Evolutionary conservation across 2,113 vertebrate genomes (phyloP), one percentile per base, ranked within the genome.

Genomic region (Gobius niger): DNA sequence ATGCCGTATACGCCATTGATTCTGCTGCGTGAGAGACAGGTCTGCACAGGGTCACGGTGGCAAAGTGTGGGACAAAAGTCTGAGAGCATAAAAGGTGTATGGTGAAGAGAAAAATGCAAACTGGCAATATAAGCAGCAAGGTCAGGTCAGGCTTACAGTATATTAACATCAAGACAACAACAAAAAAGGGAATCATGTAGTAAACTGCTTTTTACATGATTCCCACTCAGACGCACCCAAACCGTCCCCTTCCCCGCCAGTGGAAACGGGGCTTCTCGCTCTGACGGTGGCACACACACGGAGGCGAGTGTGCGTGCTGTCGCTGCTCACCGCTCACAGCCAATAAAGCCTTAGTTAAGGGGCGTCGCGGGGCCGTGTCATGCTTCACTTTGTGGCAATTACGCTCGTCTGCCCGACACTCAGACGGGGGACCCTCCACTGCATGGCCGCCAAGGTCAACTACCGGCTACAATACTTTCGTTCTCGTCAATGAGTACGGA

Each of bases 341-440:
- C 94, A 95, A 95, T 95, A 94, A 96, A 95, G 94, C 92, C 90
- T 94, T 96, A 94, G 95, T 98, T 96, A 95, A 88, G 70, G 92
- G 95, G 94, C 95, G 94, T 95, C 93, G 78, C 91, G 92, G 88
- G 93, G 94, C 94, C 91, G 92, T 94, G 93, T 93, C 91, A 84
- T 90, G 93, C 96, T 95, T 95, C 95, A 95, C 92, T 87, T 95
- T 94, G 92, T 81, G 85, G 94, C 95, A 98, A 98, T 98, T 97
- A 96, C 93, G 85, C 79, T 92, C 90, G 95, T 94, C 95, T 93
- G 92, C 89, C 69, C 93, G 81, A 95, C 94, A 94, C 93, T 90
- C 95, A 95, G 93, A 92, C 91, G 46, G 65, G 68, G 83, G 83
- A 83, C 83, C 77, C 68, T 77, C 81, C 87, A 91, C 94, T 88